These are phyloP conservation scores for Chromoteleia sp. DNA, from an alignment of 2,888 invertebrate genomes.

Conservation along the genomic window DNA sequence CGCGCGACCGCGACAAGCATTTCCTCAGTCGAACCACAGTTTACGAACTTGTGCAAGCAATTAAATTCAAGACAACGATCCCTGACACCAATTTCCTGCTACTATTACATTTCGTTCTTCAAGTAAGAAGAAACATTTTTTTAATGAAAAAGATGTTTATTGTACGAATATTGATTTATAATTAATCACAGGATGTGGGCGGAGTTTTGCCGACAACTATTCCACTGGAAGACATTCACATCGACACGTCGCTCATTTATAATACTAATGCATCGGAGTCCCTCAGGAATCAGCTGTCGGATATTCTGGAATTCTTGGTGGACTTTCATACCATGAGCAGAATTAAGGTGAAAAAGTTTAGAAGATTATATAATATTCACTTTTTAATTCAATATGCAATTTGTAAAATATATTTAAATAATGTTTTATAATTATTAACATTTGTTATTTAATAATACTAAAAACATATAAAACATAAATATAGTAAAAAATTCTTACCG, in stretches of 20 bases:
- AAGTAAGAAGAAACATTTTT: slow-evolving; percentile 86
- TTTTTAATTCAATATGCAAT: slow-evolving; percentile 4
- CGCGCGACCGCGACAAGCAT: slow-evolving; percentile 98
- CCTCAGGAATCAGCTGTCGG: slow-evolving; percentile 95
- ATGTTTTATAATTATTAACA: not conserved
- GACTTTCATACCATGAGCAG: slow-evolving; percentile 98
- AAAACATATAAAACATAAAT: no score
- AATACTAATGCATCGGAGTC: slow-evolving; percentile 97
- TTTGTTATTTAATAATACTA: not conserved
- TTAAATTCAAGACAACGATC: slow-evolving; percentile 97
- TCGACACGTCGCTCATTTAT: slow-evolving; percentile 85
- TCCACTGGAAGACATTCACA: slow-evolving; percentile 86
- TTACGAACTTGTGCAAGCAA: slow-evolving; percentile 96
- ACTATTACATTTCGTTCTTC: slow-evolving; percentile 94
- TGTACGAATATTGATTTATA: slow-evolving; percentile 9
- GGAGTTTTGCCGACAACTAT: slow-evolving; percentile 93
- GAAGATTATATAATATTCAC: not conserved
- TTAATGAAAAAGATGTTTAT: slow-evolving; percentile 10
- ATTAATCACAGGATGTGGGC: slow-evolving; percentile 90
- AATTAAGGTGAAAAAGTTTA: slow-evolving; percentile 91
- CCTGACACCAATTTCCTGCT: slow-evolving; percentile 97
- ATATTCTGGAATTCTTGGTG: slow-evolving; percentile 97
- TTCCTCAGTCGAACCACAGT: slow-evolving; percentile 96
- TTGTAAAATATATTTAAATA: not conserved
- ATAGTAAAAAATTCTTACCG: not conserved